Percentiles rank a stretch among this genome's conserved stretches.
Evolutionary conservation across 2,797 vertebrate genomes (phyloP).

Genomic region (Martes flavigula): DNA sequence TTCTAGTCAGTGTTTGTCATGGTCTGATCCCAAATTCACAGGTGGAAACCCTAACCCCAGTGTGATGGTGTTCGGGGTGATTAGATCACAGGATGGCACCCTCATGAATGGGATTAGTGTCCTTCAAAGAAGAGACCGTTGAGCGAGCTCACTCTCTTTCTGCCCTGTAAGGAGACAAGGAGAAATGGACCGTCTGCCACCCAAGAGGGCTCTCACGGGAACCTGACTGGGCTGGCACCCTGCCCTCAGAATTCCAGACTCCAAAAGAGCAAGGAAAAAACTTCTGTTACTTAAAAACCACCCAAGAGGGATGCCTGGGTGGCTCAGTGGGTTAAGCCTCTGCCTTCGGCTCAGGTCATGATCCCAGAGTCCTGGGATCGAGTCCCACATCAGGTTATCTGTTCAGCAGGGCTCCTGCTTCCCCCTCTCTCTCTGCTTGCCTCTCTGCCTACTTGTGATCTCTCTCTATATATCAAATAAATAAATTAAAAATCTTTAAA

Average conservation of each 20-base stretch:
- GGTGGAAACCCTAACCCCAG: not conserved
- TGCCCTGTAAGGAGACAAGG: not conserved
- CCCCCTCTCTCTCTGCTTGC: no score
- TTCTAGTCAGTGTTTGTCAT: not conserved
- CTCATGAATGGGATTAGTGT: rapidly evolving
- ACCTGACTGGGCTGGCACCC: rapidly evolving
- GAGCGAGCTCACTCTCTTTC: not conserved
- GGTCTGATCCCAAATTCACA: no score
- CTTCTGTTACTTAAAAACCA: not conserved
- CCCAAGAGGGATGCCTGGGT: no score
- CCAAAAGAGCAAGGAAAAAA: not conserved
- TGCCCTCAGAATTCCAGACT: not conserved
- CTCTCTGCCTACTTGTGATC: no score
- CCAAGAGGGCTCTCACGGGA: not conserved
- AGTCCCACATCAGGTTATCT: no score
- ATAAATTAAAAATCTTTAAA: no score
- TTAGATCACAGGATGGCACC: not conserved
- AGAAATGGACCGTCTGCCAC: not conserved
- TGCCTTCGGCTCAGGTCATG: no score
- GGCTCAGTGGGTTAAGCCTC: no score
- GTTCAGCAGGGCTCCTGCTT: no score
- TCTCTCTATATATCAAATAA: no score
- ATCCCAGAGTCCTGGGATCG: no score
- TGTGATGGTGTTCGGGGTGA: not conserved
- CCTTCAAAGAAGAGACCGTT: not conserved